These are phyloP conservation scores for Epizoanthus scotinus DNA, from an alignment of 92 coral and sea anemone species.

Conservation along the genomic window DNA sequence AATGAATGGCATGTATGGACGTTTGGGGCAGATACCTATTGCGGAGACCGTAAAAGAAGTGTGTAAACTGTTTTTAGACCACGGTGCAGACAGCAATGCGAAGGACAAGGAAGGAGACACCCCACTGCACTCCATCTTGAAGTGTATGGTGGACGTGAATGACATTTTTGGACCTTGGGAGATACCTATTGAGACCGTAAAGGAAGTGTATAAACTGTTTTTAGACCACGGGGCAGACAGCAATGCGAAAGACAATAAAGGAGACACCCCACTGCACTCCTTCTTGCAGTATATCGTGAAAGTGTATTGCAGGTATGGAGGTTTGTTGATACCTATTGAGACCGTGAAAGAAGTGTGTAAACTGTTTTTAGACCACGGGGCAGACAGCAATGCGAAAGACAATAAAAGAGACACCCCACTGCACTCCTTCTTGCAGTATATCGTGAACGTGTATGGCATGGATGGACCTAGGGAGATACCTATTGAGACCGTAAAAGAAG, in stretches of 20 bases:
- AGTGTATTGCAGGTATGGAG: no score
- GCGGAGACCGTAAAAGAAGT: no score
- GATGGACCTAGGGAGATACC: not conserved
- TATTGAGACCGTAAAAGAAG: no score
- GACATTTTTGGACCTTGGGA: not conserved
- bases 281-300: not conserved
- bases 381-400: not conserved
- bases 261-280: slow-evolving; percentile 4
- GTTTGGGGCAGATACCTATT: not conserved
- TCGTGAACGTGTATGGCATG: not conserved
- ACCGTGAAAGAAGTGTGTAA: not conserved
- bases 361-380: not conserved
- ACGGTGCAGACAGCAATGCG: no score
- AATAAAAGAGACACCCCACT: not conserved
- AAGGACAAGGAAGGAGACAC: not conserved
- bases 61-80: no score
- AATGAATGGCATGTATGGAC: not conserved
- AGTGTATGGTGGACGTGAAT: not conserved
- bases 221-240: not conserved
- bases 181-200: not conserved
- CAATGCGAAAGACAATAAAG: not conserved
- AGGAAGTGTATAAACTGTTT: not conserved
- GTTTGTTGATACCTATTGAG: not conserved
- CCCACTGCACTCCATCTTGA: not conserved
- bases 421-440: no score